A percentile compares a stretch with the other conserved stretches of the same genome.
Evolutionary conservation across 2,888 invertebrate species (phyloP).

Genomic region (Synanthedon vespiformis): DNA sequence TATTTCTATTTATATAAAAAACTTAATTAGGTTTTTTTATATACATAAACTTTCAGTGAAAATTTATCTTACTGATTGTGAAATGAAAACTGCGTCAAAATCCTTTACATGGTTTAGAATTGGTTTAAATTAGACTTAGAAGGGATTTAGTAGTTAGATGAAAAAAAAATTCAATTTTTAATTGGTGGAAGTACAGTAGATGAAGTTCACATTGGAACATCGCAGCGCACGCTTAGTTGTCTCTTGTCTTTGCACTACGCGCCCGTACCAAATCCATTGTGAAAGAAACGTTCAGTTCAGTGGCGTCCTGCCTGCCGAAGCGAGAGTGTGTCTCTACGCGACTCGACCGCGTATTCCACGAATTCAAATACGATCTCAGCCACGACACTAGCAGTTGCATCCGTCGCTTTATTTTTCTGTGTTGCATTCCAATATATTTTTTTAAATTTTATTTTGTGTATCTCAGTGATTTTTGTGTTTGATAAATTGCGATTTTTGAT

Average conservation of each 20-base stretch:
- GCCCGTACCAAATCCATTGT: neutral
- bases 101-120: too few relatives aligned
- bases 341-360: conserved; percentile 24
- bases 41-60: too few relatives aligned
- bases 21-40: too few relatives aligned
- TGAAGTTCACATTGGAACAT: conserved; percentile 10
- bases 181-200: too few relatives aligned
- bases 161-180: too few relatives aligned
- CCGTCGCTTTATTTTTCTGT: neutral
- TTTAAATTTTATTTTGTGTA: conserved; percentile 11
- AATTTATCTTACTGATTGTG: too few relatives aligned
- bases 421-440: neutral
- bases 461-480: conserved; percentile 6
- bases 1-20: too few relatives aligned
- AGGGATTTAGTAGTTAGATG: too few relatives aligned
- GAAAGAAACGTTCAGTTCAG: conserved; percentile 18
- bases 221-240: conserved; percentile 28
- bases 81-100: too few relatives aligned
- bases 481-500: conserved; percentile 3
- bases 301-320: conserved; percentile 46
- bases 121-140: too few relatives aligned
- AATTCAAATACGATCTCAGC: conserved; percentile 45
- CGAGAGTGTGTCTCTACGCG: conserved; percentile 27
- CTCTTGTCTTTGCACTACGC: conserved; percentile 10
- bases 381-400: neutral